These are phyloP conservation scores for Netelia inedita DNA, from an alignment of 2,888 invertebrate species.

Conservation along the genomic window DNA sequence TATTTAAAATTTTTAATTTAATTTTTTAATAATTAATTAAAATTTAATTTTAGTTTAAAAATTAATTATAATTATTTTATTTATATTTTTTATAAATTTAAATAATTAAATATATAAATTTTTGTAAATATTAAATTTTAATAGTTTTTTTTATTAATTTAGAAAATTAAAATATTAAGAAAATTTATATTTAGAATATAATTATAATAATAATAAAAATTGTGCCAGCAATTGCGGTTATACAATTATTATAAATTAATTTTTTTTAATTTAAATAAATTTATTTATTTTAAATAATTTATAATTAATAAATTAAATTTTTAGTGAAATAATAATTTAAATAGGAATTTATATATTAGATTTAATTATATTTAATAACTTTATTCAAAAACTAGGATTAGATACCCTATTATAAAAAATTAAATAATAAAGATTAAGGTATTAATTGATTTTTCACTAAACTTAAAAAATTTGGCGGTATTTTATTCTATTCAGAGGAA, in stretches of 20 bases:
- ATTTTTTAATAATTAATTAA: no score
- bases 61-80: conserved; percentile 84
- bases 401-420: conserved; percentile 89
- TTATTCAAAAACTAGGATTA: conserved; percentile 88
- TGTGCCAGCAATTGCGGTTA: conserved; percentile 91
- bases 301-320: conserved; percentile 79
- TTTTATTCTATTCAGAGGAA: conserved; percentile 90
- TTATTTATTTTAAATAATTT: conserved; percentile 87
- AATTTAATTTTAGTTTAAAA: conserved; percentile 81
- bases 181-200: conserved; percentile 88
- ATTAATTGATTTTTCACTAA: conserved; percentile 85
- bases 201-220: conserved; percentile 88
- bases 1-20: no score
- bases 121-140: conserved; percentile 85
- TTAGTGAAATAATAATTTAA: conserved; percentile 84
- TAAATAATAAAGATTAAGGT: conserved; percentile 85
- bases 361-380: conserved; percentile 72
- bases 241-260: conserved; percentile 87
- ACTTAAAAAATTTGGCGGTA: conserved; percentile 90
- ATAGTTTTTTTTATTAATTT: conserved; percentile 79
- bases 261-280: conserved; percentile 86
- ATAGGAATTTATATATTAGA: conserved; percentile 7
- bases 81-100: conserved; percentile 76
- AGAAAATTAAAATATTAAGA: conserved; percentile 85
- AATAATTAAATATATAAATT: conserved; percentile 87